These are phyloP conservation scores for Galerucella calmariensis DNA, from an alignment of 2,888 invertebrate genomes.

Conservation along the genomic window DNA sequence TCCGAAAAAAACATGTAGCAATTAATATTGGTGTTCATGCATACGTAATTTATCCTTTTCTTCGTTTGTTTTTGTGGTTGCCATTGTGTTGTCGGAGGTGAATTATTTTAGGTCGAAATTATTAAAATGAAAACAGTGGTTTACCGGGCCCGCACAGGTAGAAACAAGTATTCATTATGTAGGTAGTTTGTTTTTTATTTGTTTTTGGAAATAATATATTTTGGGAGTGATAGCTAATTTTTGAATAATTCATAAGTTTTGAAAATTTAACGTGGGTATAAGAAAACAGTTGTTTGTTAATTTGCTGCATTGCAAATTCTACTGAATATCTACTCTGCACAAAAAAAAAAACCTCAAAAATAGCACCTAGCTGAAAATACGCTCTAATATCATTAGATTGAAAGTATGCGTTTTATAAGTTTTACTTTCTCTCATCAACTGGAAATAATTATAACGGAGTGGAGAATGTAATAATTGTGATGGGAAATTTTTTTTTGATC, in stretches of 20 bases:
- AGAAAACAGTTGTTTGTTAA: not conserved
- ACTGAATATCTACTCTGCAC: no score
- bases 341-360: no score
- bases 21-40: constrained; percentile 36
- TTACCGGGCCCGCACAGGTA: constrained; percentile 37
- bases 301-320: no score
- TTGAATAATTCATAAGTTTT: constrained; percentile 18
- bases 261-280: not conserved
- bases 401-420: no score
- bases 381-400: no score
- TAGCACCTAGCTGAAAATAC: no score
- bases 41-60: constrained; percentile 37
- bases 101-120: constrained; percentile 40
- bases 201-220: constrained; percentile 14
- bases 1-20: constrained; percentile 29
- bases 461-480: no score
- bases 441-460: no score
- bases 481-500: no score
- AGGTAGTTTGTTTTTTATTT: constrained; percentile 21
- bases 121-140: constrained; percentile 40
- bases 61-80: constrained; percentile 21
- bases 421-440: no score
- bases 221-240: constrained; percentile 15
- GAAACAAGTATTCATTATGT: constrained; percentile 8
- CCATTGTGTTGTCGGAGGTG: constrained; percentile 41